phyloP scores from a whole-genome alignment of 2,888 invertebrate genomes.

The Pollenia griseotomentosa region DNA sequence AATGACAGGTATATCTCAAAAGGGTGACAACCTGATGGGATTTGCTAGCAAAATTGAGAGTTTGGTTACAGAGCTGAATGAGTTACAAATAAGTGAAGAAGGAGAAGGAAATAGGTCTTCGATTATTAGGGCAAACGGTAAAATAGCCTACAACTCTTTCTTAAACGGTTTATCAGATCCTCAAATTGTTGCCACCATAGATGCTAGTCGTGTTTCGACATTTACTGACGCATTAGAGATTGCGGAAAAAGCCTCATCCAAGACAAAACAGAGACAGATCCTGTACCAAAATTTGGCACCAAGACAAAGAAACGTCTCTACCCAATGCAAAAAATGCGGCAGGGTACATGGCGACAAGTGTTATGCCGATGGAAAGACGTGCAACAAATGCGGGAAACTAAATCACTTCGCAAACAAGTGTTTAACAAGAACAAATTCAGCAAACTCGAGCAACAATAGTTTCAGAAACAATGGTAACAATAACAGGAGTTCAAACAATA shows the following conservation, averaged over 20 bases:
- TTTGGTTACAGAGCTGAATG: no score
- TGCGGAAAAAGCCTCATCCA: background rate
- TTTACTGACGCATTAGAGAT: background rate
- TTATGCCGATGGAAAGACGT: background rate
- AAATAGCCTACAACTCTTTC: no score
- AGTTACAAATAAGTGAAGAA: no score
- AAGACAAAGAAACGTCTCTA: background rate
- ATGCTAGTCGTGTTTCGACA: background rate
- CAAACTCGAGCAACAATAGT: background rate
- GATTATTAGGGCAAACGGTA: no score
- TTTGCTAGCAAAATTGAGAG: no score
- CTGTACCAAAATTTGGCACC: background rate
- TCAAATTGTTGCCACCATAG: background rate
- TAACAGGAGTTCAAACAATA: background rate
- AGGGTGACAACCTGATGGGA: no score
- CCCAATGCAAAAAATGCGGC: background rate
- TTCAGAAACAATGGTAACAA: background rate
- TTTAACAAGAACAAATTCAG: background rate
- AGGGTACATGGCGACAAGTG: background rate
- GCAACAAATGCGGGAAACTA: background rate
- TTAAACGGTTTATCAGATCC: background rate
- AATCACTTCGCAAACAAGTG: background rate
- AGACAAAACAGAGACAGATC: background rate
- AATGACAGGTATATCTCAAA: no score
- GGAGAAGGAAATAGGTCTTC: no score